Percentiles rank a stretch among this genome's conserved stretches.
Conservation (phyloP, 1,140 invertebrate species). For the Plectrocnemia conspersa region DNA sequence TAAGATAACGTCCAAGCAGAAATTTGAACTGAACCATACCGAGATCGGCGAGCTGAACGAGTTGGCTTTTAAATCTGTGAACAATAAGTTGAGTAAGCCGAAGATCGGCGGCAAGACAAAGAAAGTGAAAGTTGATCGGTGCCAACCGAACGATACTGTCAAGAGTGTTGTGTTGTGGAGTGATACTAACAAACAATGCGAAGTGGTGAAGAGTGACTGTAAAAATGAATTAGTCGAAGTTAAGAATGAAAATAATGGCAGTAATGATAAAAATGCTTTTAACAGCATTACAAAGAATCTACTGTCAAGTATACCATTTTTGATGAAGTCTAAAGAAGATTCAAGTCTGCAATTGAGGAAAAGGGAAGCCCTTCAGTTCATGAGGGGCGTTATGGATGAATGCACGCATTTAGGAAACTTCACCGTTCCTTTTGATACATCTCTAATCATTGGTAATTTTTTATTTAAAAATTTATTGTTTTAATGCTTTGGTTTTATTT, state of each 20-base stretch:
- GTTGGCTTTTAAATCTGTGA: slow-evolving; percentile 35
- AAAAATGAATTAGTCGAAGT: not conserved
- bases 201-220: not conserved
- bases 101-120: slow-evolving; percentile 5
- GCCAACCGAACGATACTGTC: not conserved
- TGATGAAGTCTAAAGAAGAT: slow-evolving; percentile 49
- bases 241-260: not conserved
- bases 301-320: slow-evolving; percentile 43
- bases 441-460: slow-evolving; percentile 66
- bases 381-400: slow-evolving; percentile 98
- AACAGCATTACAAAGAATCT: slow-evolving; percentile 40
- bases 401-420: slow-evolving; percentile 96
- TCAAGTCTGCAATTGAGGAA: slow-evolving; percentile 59
- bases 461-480: slow-evolving; percentile 1
- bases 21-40: slow-evolving; percentile 42
- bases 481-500: not conserved
- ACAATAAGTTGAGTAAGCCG: not conserved
- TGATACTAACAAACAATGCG: too few species aligned
- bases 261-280: slow-evolving; percentile 17
- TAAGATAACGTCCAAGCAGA: slow-evolving; percentile 46
- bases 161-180: too few species aligned
- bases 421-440: slow-evolving; percentile 76
- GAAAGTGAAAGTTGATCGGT: not conserved
- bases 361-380: slow-evolving; percentile 83
- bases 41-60: slow-evolving; percentile 49